Base-by-base conservation (phyloP, 2,888 invertebrate genomes). In the Allolobophora icterica region DNA sequence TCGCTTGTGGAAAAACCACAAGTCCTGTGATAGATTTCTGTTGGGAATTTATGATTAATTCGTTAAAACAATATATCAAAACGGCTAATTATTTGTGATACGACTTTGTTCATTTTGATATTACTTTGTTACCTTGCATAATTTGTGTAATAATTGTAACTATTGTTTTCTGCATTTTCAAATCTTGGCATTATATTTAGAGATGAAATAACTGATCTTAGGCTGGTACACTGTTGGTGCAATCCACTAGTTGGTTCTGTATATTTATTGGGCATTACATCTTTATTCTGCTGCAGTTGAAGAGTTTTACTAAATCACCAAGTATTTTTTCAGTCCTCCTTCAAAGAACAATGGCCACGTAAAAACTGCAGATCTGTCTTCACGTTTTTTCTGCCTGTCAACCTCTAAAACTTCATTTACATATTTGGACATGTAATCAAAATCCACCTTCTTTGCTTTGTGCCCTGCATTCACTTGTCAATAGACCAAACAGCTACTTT, bases 291-390 rank as follows among this genome's bases (percentile, higher is more conserved):
- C 17, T 30, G n/a, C n/a, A 71, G 8, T 71, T 71, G 30, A 71
- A n/a, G 52, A 52, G 52, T 52, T 52, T 52, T 52, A 52, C 21
- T 21, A 17, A 21, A 52, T 52, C 71, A n/a, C 13, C n/a, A 30
- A n/a, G 71, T 71, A 71, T 71, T n/a, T 71, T n/a, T 71, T 71
- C n/a, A 71, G 71, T 71, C n/a, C 71, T 71, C 71, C n/a, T 71
- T 71, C 71, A 71, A 71, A n/a, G 71, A 71, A n/a, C 71, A 30
- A 71, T 71, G 71, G n/a, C 30, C 71, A n/a, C 30, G n/a, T n/a
- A 71, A n/a, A 52, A 71, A 8, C 71, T 71, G n/a, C 52, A 71
- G n/a, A n/a, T 71, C 71, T n/a, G 71, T 71, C 71, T 71, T 71
- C 71, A n/a, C 30, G 17, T 30, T 8, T 13, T 19, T 45, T 45